Conservation (phyloP, 2,888 invertebrate genomes). For the Nomada goodeniana region DNA sequence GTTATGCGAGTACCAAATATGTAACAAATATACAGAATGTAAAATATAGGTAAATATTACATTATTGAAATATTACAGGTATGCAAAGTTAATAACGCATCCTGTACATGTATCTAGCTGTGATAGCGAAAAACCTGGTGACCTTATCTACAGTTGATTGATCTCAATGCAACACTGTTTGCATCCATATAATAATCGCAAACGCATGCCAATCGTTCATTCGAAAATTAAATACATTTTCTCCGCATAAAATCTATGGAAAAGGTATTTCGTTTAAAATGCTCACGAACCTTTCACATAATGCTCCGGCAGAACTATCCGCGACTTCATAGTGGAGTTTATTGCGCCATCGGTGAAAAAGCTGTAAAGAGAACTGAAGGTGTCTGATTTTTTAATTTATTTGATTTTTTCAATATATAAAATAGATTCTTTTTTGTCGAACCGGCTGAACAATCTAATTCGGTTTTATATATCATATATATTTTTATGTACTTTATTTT, state of each 20-base stretch:
- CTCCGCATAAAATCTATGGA: neutral
- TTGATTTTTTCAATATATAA: neutral
- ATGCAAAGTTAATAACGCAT: too few species aligned
- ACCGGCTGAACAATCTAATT: neutral
- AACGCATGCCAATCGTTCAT: neutral
- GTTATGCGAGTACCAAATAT: too few species aligned
- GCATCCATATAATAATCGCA: neutral
- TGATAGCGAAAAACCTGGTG: neutral
- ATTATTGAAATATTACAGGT: too few species aligned
- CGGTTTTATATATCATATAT: neutral
- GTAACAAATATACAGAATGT: too few species aligned
- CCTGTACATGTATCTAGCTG: neutral
- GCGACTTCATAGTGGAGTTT: slow-evolving; percentile 86
- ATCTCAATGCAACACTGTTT: neutral
- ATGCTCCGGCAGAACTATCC: slow-evolving; percentile 89
- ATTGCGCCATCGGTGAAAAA: slow-evolving; percentile 68
- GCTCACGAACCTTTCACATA: slow-evolving; percentile 89
- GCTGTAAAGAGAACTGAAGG: slow-evolving; percentile 57
- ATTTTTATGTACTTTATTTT: neutral
- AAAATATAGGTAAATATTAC: too few species aligned
- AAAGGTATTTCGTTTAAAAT: neutral
- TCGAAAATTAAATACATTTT: neutral
- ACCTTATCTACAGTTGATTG: neutral
- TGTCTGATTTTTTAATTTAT: neutral
- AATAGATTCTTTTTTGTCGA: neutral